phyloP scores from a whole-genome alignment of 2,888 invertebrate species.

The Rhopalosiphum nymphaeae region DNA sequence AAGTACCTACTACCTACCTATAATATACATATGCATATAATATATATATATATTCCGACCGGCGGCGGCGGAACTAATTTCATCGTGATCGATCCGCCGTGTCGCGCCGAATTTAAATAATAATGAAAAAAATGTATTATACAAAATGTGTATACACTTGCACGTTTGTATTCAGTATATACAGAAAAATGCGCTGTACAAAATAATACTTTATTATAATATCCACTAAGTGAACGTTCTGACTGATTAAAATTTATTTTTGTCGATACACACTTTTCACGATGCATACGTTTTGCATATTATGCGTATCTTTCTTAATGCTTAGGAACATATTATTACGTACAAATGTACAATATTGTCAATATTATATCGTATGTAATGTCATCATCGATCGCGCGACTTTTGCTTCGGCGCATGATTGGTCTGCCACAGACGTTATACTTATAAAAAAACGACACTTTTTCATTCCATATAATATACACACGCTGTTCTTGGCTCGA shows the following conservation, averaged over 20 bases:
- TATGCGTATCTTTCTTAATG: neutral
- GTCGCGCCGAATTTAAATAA: slow-evolving; percentile 5
- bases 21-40: neutral
- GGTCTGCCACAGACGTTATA: neutral
- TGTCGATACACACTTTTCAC: neutral
- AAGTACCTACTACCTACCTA: neutral
- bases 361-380: neutral
- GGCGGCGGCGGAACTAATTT: slow-evolving; percentile 49
- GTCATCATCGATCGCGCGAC: neutral
- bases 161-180: neutral
- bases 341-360: neutral
- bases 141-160: too few relatives aligned
- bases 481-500: slow-evolving; percentile 47
- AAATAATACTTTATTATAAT: neutral
- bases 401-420: neutral
- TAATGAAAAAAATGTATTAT: neutral
- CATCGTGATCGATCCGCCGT: slow-evolving; percentile 14
- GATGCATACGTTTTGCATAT: neutral
- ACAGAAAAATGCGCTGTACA: neutral
- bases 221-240: neutral
- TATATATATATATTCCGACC: neutral
- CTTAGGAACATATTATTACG: neutral
- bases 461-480: slow-evolving; percentile 15
- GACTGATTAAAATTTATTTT: neutral
- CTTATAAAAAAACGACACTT: slow-evolving; percentile 15